A percentile compares a stretch with the other conserved stretches of the same genome.
phyloP scores from a whole-genome alignment of 2,113 vertebrate genomes.

The Malurus elegans region DNA sequence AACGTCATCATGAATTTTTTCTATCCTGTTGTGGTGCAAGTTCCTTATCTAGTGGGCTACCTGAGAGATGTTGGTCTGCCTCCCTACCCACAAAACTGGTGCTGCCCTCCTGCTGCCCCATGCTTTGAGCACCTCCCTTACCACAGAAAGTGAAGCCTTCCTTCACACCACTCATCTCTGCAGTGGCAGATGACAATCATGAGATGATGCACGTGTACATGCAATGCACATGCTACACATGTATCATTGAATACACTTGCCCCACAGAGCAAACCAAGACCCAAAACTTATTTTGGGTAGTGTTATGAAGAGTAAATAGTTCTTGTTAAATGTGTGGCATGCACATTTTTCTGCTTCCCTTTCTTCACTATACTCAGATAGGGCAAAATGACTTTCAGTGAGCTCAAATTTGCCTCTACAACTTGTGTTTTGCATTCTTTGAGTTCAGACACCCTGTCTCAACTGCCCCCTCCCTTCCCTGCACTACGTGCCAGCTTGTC shows the following conservation, averaged over 20 bases:
- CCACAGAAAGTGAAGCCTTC: not conserved
- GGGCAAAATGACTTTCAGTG: not conserved
- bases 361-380: not conserved
- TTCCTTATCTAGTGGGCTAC: not conserved
- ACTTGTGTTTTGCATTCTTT: not conserved
- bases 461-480: not conserved
- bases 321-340: not conserved
- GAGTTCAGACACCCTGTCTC: not conserved
- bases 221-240: not conserved
- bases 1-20: not conserved
- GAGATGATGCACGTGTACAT: rapidly evolving
- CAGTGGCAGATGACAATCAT: not conserved
- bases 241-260: not conserved
- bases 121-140: not conserved
- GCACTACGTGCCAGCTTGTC: not conserved
- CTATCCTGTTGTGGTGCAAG: not conserved
- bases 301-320: not conserved
- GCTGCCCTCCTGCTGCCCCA: not conserved
- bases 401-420: not conserved
- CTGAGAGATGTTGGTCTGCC: not conserved
- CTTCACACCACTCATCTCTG: not conserved
- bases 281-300: rapidly evolving
- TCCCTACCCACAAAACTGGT: not conserved
- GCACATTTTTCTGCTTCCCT: not conserved
- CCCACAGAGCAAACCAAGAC: not conserved